phyloP scores from a whole-genome alignment of 2,113 vertebrate species.

The Odontophorus gujanensis region DNA sequence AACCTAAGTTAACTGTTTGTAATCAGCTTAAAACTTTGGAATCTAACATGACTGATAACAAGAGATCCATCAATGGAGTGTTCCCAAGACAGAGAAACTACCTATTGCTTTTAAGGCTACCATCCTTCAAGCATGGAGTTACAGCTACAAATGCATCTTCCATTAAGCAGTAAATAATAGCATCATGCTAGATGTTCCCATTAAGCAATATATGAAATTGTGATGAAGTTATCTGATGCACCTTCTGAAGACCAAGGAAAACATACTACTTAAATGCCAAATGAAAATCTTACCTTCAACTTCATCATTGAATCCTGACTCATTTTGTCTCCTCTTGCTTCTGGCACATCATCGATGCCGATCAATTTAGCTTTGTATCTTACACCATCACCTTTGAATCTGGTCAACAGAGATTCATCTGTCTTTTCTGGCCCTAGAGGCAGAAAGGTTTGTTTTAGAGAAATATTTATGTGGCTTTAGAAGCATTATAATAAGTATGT shows the following conservation, averaged over 20 bases:
- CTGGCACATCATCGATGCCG: constrained; percentile 91
- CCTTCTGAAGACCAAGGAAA: background rate
- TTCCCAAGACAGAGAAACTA: background rate
- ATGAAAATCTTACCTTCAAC: constrained; percentile 85
- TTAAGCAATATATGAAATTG: background rate
- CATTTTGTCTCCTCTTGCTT: constrained; percentile 96
- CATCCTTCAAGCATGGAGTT: background rate
- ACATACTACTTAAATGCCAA: background rate
- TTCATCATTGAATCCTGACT: constrained; percentile 99
- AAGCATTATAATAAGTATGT: background rate
- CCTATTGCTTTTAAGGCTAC: background rate
- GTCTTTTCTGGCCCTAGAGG: constrained; percentile 88
- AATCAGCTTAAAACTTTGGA: background rate
- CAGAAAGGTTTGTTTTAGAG: background rate
- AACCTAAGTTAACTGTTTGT: background rate
- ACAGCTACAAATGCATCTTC: background rate
- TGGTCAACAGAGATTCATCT: constrained; percentile 89
- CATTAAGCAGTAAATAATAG: background rate
- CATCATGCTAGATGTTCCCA: background rate
- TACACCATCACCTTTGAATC: constrained; percentile 95
- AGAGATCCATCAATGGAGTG: background rate
- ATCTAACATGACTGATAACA: background rate
- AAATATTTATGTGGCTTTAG: background rate
- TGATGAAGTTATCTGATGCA: background rate
- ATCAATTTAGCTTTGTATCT: constrained; percentile 97